Evolutionary conservation across 2,888 invertebrate genomes (phyloP).

Genomic region (Oxyteleia sp.): DNA sequence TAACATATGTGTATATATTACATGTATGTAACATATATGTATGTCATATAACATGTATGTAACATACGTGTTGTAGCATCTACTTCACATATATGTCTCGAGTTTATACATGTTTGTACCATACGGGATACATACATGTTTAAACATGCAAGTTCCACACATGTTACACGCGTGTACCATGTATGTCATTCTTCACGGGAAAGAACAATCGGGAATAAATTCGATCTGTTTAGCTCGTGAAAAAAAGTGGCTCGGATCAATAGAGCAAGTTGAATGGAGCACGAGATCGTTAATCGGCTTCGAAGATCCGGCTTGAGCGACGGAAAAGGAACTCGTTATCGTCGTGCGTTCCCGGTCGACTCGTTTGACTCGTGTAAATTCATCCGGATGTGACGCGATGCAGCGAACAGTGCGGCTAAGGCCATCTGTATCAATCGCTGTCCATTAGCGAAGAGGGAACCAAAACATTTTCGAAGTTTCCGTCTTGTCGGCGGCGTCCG

Average conservation of each 20-base stretch:
- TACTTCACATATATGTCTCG: too few relatives aligned
- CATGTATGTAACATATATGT: too few relatives aligned
- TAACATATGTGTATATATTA: too few relatives aligned
- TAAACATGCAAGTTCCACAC: too few relatives aligned
- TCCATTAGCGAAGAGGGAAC: constrained; percentile 79
- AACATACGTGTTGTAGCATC: too few relatives aligned
- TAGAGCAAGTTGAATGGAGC: constrained; percentile 65
- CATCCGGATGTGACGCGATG: constrained; percentile 86
- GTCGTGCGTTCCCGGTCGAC: constrained; percentile 79
- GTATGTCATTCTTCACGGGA: too few relatives aligned
- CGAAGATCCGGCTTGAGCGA: constrained; percentile 74
- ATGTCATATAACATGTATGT: too few relatives aligned
- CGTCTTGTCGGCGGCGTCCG: constrained; percentile 35
- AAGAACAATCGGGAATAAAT: constrained; percentile 42
- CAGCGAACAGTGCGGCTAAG: constrained; percentile 79
- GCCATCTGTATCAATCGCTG: constrained; percentile 85
- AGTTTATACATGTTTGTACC: too few relatives aligned
- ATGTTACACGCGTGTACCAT: too few relatives aligned
- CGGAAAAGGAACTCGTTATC: constrained; percentile 84
- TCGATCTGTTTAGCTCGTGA: constrained; percentile 17
- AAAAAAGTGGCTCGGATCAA: constrained; percentile 67
- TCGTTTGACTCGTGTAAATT: constrained; percentile 86
- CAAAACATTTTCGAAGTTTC: constrained; percentile 61
- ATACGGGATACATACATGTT: too few relatives aligned
- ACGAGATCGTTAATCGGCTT: constrained; percentile 75